phyloP scores from a whole-genome alignment of 2,888 invertebrate species.

The Unio delphinus region DNA sequence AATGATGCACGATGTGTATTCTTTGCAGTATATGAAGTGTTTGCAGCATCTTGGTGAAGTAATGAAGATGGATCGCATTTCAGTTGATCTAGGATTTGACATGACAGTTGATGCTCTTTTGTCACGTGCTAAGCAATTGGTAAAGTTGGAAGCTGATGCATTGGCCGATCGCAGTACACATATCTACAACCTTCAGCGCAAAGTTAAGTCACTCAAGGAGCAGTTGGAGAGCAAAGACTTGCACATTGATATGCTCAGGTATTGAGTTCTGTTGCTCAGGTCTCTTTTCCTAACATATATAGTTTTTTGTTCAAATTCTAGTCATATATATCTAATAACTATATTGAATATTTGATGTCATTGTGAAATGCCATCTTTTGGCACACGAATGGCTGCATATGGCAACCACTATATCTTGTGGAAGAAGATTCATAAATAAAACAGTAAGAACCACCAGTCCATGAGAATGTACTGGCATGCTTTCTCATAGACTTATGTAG shows the following conservation, averaged over 20 bases:
- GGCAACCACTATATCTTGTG: too few relatives aligned
- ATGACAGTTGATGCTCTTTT: constrained; percentile 87
- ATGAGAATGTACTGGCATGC: too few relatives aligned
- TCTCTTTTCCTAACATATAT: too few relatives aligned
- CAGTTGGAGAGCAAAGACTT: constrained; percentile 93
- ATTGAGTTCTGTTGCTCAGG: too few relatives aligned
- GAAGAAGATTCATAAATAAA: too few relatives aligned
- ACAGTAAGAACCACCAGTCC: too few relatives aligned
- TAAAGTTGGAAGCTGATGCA: constrained; percentile 85
- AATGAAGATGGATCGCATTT: constrained; percentile 88
- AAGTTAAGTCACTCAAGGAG: constrained; percentile 86
- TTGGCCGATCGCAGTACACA: constrained; percentile 88
- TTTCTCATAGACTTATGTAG: too few relatives aligned
- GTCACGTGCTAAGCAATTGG: constrained; percentile 87
- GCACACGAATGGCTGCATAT: too few relatives aligned
- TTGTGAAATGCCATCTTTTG: too few relatives aligned
- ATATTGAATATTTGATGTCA: too few relatives aligned
- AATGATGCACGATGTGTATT: constrained; percentile 2
- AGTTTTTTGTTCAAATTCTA: too few relatives aligned
- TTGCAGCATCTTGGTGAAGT: constrained; percentile 86
- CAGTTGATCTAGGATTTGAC: constrained; percentile 85
- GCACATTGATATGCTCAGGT: constrained; percentile 85
- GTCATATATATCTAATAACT: too few relatives aligned
- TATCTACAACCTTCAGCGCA: constrained; percentile 91
- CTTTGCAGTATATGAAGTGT: constrained; percentile 76